Conservation (phyloP, 1,140 invertebrate genomes). For the Planococcus citri region DNA sequence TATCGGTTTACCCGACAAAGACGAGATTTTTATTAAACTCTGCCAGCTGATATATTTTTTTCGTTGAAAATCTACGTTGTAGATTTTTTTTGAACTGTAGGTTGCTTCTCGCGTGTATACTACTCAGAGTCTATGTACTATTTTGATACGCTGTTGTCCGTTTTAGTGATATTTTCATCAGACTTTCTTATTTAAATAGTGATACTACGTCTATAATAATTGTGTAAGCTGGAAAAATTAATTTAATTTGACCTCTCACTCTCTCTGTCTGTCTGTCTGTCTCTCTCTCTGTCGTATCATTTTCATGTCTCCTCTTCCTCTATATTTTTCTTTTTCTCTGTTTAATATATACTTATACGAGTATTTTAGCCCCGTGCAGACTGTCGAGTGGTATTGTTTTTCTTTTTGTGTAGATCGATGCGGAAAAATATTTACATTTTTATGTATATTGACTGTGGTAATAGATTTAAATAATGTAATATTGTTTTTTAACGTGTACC, state of each 20-base stretch:
- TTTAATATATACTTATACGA: too few relatives aligned
- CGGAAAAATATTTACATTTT: slow-evolving; percentile 1
- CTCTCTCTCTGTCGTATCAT: too few relatives aligned
- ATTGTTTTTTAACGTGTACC: neutral
- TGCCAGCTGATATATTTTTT: neutral
- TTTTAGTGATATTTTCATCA: neutral
- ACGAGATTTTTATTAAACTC: too few relatives aligned
- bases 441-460: slow-evolving; percentile 7
- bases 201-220: neutral
- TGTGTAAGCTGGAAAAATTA: neutral
- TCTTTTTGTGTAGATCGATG: neutral
- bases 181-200: neutral
- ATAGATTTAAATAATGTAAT: neutral
- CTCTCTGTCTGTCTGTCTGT: too few relatives aligned
- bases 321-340: too few relatives aligned
- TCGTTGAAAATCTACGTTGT: neutral
- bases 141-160: neutral
- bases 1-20: too few relatives aligned
- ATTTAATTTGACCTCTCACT: too few relatives aligned
- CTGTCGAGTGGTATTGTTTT: too few relatives aligned
- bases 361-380: too few relatives aligned
- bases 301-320: too few relatives aligned
- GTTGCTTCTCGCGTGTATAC: neutral
- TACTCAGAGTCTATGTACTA: neutral
- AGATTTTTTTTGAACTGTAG: neutral